Percentiles rank a stretch among this genome's conserved stretches.
Evolutionary conservation across 2,888 invertebrate genomes (phyloP).

Genomic region (Aricia artaxerxes): DNA sequence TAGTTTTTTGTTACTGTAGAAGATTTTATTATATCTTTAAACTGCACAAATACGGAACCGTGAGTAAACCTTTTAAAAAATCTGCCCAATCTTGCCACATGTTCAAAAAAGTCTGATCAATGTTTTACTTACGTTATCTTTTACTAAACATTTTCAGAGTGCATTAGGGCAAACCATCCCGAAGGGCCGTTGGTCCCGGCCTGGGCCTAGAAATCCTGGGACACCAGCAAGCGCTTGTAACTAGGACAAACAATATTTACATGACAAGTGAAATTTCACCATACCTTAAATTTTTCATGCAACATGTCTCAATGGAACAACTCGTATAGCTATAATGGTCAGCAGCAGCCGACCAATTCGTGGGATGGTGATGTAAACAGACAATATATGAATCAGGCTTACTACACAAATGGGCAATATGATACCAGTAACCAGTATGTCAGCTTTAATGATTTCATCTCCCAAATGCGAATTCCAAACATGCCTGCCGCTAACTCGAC

Average conservation of each 20-base stretch:
- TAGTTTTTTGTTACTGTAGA: slow-evolving; percentile 7
- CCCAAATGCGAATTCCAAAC: slow-evolving; percentile 64
- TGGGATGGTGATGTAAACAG: slow-evolving; percentile 64
- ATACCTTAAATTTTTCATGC: slow-evolving; percentile 53
- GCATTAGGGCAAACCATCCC: slow-evolving; percentile 21
- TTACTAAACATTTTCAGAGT: slow-evolving; percentile 43
- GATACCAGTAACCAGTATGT: slow-evolving; percentile 67
- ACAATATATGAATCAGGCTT: slow-evolving; percentile 62
- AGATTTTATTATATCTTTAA: background rate
- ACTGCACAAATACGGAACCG: slow-evolving; percentile 35
- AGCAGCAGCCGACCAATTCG: slow-evolving; percentile 57
- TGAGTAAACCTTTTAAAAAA: background rate
- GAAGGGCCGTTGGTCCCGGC: slow-evolving; percentile 70
- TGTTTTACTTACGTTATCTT: background rate
- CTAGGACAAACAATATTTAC: slow-evolving; percentile 42
- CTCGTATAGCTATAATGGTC: slow-evolving; percentile 66
- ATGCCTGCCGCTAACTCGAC: slow-evolving; percentile 48
- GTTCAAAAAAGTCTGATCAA: slow-evolving; percentile 46
- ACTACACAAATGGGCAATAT: slow-evolving; percentile 56
- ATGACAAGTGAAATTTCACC: slow-evolving; percentile 44
- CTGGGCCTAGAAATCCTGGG: slow-evolving; percentile 57
- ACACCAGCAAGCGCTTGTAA: slow-evolving; percentile 33
- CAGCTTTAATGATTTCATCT: slow-evolving; percentile 69
- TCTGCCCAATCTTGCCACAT: slow-evolving; percentile 50
- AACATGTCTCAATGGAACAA: slow-evolving; percentile 76